Percentiles rank a stretch among this genome's conserved stretches.
phyloP scores from a whole-genome alignment of 1,140 invertebrate genomes.

The Magallana gigas region DNA sequence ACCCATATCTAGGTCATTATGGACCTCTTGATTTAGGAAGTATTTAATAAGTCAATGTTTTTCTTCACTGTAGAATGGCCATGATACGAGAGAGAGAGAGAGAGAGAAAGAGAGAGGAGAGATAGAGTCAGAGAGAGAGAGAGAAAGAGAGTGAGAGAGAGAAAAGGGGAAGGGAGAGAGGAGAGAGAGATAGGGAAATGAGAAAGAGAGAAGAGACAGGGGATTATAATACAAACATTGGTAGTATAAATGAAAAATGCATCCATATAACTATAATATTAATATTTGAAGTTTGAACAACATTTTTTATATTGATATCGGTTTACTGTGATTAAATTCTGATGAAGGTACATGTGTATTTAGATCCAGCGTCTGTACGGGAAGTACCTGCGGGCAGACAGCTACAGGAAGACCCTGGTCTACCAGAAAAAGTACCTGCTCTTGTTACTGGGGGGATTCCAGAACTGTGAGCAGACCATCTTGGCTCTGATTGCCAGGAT shows the following conservation, averaged over 20 bases:
- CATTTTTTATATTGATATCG: too few species aligned
- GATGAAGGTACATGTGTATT: background rate
- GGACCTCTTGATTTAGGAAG: conserved; percentile 60
- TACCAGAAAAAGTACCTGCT: conserved; percentile 92
- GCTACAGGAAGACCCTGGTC: conserved; percentile 88
- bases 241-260: too few species aligned
- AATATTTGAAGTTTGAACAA: too few species aligned
- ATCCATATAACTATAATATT: too few species aligned
- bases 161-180: conserved; percentile 35
- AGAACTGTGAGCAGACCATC: conserved; percentile 79
- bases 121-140: background rate
- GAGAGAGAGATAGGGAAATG: background rate
- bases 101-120: background rate
- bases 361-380: conserved; percentile 87
- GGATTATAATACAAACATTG: background rate
- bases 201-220: background rate
- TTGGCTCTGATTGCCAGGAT: conserved; percentile 75
- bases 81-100: conserved; percentile 60
- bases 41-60: conserved; percentile 66
- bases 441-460: conserved; percentile 85
- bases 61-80: conserved; percentile 54
- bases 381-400: conserved; percentile 87
- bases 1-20: conserved; percentile 60
- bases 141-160: too few species aligned
- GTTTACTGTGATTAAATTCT: background rate